Evolutionary conservation across 1,140 invertebrate species (phyloP).

Genomic region (Cydia fagiglandana): DNA sequence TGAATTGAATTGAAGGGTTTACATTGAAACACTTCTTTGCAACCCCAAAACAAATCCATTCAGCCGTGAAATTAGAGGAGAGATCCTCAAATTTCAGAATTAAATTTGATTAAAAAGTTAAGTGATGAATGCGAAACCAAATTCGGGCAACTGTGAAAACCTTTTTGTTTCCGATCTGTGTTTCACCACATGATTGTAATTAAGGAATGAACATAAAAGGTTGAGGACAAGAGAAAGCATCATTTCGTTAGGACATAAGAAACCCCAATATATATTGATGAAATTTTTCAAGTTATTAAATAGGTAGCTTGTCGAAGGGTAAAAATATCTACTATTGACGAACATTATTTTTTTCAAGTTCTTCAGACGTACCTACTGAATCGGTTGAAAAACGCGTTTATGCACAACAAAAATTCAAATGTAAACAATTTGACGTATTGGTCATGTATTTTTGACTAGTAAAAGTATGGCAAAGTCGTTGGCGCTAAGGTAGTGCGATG

Average conservation of each 20-base stretch:
- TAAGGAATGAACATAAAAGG: conserved; percentile 28
- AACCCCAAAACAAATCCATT: conserved; percentile 65
- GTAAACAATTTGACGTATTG: conserved; percentile 44
- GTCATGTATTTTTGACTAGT: too few relatives aligned
- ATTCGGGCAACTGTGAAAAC: conserved; percentile 51
- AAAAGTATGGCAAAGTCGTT: conserved; percentile 41
- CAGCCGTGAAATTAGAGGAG: conserved; percentile 67
- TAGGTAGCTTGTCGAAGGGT: neutral
- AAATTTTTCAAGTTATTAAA: neutral
- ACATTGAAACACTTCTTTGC: conserved; percentile 70
- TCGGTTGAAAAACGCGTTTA: too few relatives aligned
- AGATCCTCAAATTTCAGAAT: conserved; percentile 65
- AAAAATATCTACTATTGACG: neutral
- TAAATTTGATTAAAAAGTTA: conserved; percentile 70
- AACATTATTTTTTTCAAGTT: too few relatives aligned
- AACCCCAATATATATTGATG: neutral
- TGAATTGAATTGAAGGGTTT: conserved; percentile 62
- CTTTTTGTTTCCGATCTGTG: conserved; percentile 35
- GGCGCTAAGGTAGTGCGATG: conserved; percentile 32
- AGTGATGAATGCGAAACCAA: conserved; percentile 61
- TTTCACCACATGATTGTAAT: conserved; percentile 31
- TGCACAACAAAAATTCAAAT: neutral
- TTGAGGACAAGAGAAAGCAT: neutral
- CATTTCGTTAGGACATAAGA: neutral
- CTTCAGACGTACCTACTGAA: too few relatives aligned